These are phyloP conservation scores for Drosophila prolongata DNA, from an alignment of 2,888 invertebrate species.

Conservation along the genomic window DNA sequence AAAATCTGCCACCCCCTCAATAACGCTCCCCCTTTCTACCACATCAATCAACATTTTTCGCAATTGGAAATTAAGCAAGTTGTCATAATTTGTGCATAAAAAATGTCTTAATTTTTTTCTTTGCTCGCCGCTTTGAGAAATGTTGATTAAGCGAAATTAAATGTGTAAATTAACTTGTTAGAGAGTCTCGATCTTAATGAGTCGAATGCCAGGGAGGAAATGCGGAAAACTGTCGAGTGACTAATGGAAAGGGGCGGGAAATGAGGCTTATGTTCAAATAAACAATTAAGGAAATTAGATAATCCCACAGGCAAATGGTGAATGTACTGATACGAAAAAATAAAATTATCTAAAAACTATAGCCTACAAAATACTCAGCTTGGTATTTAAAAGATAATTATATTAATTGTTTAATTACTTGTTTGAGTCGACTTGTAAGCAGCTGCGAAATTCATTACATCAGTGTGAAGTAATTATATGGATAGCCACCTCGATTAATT, in stretches of 20 bases:
- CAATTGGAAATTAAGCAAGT: conserved; percentile 65
- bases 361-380: background rate
- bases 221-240: conserved; percentile 18
- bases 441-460: background rate
- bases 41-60: conserved; percentile 42
- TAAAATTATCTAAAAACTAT: background rate
- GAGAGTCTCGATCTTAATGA: conserved; percentile 37
- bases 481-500: no score
- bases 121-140: conserved; percentile 9
- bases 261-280: background rate
- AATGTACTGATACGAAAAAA: background rate
- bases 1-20: background rate
- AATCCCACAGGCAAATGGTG: background rate
- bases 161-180: conserved; percentile 67
- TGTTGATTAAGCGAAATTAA: conserved; percentile 66
- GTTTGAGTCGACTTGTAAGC: background rate
- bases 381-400: no score
- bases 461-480: no score
- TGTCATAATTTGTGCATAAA: conserved; percentile 60
- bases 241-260: background rate
- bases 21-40: background rate
- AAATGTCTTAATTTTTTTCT: conserved; percentile 33
- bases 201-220: conserved; percentile 30
- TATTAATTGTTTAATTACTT: no score
- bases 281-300: conserved; percentile 17